A percentile compares a stretch with the other conserved stretches of the same genome.
These are phyloP conservation scores for Oncorhynchus nerka DNA, from an alignment of 2,113 vertebrate genomes.

Conservation along the genomic window DNA sequence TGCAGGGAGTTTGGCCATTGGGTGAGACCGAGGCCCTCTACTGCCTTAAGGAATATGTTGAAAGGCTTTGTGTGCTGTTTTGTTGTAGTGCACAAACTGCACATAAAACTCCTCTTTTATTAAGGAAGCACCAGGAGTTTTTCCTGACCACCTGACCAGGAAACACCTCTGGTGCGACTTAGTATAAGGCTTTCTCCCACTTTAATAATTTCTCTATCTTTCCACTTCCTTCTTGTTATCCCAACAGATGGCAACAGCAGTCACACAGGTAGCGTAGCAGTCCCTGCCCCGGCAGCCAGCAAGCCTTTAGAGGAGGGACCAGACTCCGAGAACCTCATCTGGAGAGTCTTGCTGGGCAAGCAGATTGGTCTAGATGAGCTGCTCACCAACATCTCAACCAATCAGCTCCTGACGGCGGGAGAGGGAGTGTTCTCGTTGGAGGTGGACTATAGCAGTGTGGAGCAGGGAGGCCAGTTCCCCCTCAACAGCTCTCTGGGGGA, in stretches of 20 bases:
- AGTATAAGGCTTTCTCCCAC: neutral
- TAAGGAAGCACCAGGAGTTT: too few species aligned
- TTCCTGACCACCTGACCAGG: too few species aligned
- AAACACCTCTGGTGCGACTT: neutral
- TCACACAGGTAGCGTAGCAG: constrained; percentile 46
- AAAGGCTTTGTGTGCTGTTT: too few species aligned
- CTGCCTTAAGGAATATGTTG: too few species aligned
- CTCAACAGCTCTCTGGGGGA: constrained; percentile 82
- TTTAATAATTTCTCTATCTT: neutral
- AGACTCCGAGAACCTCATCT: constrained; percentile 83
- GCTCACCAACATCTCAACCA: constrained; percentile 80
- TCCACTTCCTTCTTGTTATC: neutral
- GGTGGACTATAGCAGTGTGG: constrained; percentile 74
- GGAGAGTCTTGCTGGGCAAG: constrained; percentile 75
- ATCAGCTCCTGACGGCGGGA: constrained; percentile 80
- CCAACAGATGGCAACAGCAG: constrained; percentile 68
- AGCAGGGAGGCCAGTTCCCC: constrained; percentile 48
- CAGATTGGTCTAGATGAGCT: constrained; percentile 73
- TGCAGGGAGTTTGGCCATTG: neutral
- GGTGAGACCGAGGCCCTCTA: neutral
- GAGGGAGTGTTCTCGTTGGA: constrained; percentile 68
- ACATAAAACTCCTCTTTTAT: too few species aligned
- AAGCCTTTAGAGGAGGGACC: constrained; percentile 66
- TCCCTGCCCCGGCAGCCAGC: constrained; percentile 39
- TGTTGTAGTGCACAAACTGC: too few species aligned